Evolutionary conservation across 1,140 invertebrate species (phyloP), one percentile per base, ranked within the genome.

Genomic region (Micrasema minimum): DNA sequence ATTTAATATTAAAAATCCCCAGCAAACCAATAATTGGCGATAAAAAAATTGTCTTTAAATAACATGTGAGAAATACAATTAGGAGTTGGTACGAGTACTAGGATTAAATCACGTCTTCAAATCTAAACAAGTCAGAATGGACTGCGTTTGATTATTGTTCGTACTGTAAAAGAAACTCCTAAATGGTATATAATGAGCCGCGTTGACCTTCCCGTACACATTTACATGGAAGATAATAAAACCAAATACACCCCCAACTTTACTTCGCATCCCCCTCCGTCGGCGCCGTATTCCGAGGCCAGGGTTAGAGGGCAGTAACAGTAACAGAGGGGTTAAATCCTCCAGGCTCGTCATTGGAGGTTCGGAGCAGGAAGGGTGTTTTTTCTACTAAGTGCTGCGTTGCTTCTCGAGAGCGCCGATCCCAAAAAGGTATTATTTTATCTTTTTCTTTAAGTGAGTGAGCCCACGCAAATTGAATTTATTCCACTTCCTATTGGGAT

Each of bases 391-490:
- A n/a, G n/a, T 31, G 12, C 12, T n/a, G 5, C 23, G 5, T 31
- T 31, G n/a, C 55, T 38, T 20, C 6, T 16, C 38, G 37, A 22
- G 37, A 43, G 38, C 16, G 1, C n/a, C 37, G 37, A 2, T 11
- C 14, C 10, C 9, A 59, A 59, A 43, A 38, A 14, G 31, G 35
- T 43, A 22, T 20, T 59, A 59, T 59, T 59, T 59, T 59, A 31
- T 35, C 37, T 59, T 59, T 59, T 43, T 22, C 37, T 31, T 18
- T 59, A 59, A 59, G 55, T 59, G 55, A 59, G 55, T 59, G 55
- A 59, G 55, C 55, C 55, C n/a, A 41, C 37, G 18, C 55, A 59
- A 59, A 59, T 59, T 59, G 55, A 59, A 43, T 59, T 59, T 59
- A 41, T 43, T 16, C 55, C 38, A 43, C 35, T 59, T 59, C 37